A percentile compares a stretch with the other conserved stretches of the same genome.
phyloP scores from a whole-genome alignment of 2,113 vertebrate species.

The Entelurus aequoreus region DNA sequence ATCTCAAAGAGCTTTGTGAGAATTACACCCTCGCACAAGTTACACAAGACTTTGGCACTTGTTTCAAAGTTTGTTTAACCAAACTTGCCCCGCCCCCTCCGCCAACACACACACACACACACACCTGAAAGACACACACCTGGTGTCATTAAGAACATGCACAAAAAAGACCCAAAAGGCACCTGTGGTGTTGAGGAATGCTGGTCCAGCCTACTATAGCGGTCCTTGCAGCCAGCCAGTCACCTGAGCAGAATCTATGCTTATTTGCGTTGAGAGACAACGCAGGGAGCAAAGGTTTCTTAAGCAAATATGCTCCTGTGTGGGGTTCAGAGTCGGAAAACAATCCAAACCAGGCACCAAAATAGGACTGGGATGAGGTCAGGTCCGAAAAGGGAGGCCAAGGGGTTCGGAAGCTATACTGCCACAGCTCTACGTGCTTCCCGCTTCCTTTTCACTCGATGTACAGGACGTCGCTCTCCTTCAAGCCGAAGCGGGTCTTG shows the following conservation, averaged over 20 bases:
- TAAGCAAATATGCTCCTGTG: constrained; percentile 21
- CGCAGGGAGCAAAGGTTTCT: constrained; percentile 29
- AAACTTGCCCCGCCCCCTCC: background rate
- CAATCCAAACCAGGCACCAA: constrained; percentile 30
- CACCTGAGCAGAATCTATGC: constrained; percentile 8
- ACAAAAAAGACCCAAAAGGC: constrained; percentile 16
- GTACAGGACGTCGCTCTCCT: constrained; percentile 78
- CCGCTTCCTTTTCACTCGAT: constrained; percentile 74
- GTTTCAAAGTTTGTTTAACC: constrained; percentile 17
- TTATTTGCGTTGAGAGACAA: constrained; percentile 7
- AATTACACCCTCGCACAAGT: constrained; percentile 18
- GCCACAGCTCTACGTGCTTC: constrained; percentile 20
- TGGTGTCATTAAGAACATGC: background rate
- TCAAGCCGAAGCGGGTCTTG: constrained; percentile 86
- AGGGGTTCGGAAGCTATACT: constrained; percentile 16
- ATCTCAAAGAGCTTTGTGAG: constrained; percentile 12
- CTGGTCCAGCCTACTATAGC: background rate
- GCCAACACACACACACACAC: no score
- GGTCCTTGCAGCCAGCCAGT: constrained; percentile 12
- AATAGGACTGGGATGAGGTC: constrained; percentile 29
- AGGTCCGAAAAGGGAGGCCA: background rate
- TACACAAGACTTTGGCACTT: constrained; percentile 33
- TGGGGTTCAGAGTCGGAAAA: constrained; percentile 47
- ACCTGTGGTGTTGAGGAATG: constrained; percentile 6
- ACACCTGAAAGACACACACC: background rate